phyloP scores from a whole-genome alignment of 1,140 invertebrate genomes.

The Eulimnadia texana region DNA sequence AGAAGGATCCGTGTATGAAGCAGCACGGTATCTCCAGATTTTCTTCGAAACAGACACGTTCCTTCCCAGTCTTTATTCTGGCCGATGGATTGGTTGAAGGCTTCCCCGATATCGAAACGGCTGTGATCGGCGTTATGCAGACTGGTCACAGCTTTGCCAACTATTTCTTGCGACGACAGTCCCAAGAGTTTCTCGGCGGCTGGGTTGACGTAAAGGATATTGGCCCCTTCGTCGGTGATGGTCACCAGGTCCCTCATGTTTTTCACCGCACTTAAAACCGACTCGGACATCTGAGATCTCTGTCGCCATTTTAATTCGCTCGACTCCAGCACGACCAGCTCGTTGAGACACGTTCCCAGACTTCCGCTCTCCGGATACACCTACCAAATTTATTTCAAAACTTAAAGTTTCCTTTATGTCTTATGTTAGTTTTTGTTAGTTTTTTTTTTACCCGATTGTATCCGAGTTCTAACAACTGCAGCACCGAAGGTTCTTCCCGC shows the following conservation, averaged over 20 bases:
- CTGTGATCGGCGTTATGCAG: conserved; percentile 27
- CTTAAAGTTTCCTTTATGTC: too few relatives aligned
- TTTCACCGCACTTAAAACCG: background rate
- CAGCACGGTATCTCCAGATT: conserved; percentile 62
- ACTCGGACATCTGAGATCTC: conserved; percentile 29
- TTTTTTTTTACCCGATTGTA: conserved; percentile 11
- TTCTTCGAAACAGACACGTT: conserved; percentile 59
- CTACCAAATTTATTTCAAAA: too few relatives aligned
- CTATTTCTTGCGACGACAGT: conserved; percentile 54
- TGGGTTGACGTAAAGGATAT: conserved; percentile 69
- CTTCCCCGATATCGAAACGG: conserved; percentile 14
- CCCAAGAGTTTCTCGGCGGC: conserved; percentile 59
- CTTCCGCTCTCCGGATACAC: conserved; percentile 53
- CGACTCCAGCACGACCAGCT: conserved; percentile 52
- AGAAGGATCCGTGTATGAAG: conserved; percentile 58
- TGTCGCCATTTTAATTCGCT: conserved; percentile 42
- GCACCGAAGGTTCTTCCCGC: conserved; percentile 12
- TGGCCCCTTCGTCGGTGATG: conserved; percentile 66
- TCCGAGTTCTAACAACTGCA: conserved; percentile 11
- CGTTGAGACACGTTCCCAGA: conserved; percentile 48
- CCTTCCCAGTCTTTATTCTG: conserved; percentile 76
- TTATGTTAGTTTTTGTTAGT: too few relatives aligned
- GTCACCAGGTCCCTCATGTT: conserved; percentile 52
- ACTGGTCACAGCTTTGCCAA: conserved; percentile 49
- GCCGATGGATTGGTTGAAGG: conserved; percentile 33